A percentile compares a stretch with the other conserved stretches of the same genome.
Conservation (phyloP, 2,888 invertebrate genomes). For the Agonum fuliginosum region DNA sequence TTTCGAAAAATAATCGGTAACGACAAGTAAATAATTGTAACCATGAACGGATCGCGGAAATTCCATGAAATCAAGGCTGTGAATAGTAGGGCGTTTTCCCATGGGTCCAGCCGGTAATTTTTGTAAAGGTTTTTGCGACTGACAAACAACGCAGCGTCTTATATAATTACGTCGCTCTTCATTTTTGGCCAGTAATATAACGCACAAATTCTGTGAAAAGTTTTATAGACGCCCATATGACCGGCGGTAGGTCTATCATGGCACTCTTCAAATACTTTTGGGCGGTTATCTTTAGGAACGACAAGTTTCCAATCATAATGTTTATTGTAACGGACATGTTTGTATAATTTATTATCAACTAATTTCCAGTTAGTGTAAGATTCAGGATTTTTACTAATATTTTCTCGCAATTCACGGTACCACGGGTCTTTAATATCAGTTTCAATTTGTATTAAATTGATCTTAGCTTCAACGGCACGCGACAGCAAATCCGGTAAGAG, state of each 20-base stretch:
- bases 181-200: conserved; percentile 16
- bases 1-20: conserved; percentile 19
- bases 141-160: background rate
- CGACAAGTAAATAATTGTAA: conserved; percentile 5
- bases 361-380: background rate
- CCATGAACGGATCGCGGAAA: conserved; percentile 2
- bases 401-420: background rate
- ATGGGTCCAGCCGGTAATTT: conserved; percentile 2
- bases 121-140: background rate
- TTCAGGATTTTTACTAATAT: background rate
- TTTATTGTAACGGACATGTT: background rate
- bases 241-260: background rate
- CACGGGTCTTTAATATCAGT: background rate
- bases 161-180: background rate
- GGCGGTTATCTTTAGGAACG: background rate
- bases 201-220: background rate
- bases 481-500: background rate
- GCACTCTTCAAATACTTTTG: background rate
- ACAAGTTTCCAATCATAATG: conserved; percentile 29
- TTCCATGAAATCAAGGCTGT: conserved; percentile 8
- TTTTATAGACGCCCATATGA: background rate
- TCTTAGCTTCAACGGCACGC: background rate
- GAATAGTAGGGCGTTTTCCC: conserved; percentile 6
- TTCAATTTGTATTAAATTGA: background rate
- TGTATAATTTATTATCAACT: background rate